Conservation (phyloP, 1,140 invertebrate genomes). For the Drosophila virilis region DNA sequence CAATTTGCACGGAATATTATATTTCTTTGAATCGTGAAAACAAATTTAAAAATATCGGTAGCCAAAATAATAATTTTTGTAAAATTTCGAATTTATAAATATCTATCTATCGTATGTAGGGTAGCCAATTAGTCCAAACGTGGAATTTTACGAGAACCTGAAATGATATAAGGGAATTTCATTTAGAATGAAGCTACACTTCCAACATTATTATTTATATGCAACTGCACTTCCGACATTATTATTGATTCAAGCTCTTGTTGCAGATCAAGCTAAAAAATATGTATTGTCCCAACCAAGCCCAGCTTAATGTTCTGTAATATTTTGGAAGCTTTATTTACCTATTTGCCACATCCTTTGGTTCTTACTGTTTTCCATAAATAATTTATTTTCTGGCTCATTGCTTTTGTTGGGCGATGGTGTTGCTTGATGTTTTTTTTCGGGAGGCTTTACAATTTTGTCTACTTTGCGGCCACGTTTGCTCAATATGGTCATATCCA, state of each 20-base stretch:
- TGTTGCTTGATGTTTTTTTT: neutral
- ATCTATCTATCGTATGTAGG: neutral
- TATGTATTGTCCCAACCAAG: no score
- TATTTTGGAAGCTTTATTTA: neutral
- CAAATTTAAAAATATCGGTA: no score
- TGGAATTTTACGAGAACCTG: conserved; percentile 4
- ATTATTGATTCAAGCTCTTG: no score
- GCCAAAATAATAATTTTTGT: no score
- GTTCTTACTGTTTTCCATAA: neutral
- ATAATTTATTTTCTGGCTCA: neutral
- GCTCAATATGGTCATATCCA: neutral
- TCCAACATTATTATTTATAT: neutral
- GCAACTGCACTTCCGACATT: neutral
- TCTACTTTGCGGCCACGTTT: neutral
- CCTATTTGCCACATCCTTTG: conserved; percentile 6
- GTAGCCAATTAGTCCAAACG: neutral
- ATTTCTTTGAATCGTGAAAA: no score
- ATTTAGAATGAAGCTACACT: neutral
- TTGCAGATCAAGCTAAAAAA: no score
- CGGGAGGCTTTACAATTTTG: neutral
- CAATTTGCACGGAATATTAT: no score
- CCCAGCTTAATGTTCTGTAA: no score
- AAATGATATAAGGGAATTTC: neutral
- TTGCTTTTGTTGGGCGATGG: neutral
- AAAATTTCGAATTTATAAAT: no score